phyloP scores from a whole-genome alignment of 2,888 invertebrate species.

The Meliscaeva auricollis region DNA sequence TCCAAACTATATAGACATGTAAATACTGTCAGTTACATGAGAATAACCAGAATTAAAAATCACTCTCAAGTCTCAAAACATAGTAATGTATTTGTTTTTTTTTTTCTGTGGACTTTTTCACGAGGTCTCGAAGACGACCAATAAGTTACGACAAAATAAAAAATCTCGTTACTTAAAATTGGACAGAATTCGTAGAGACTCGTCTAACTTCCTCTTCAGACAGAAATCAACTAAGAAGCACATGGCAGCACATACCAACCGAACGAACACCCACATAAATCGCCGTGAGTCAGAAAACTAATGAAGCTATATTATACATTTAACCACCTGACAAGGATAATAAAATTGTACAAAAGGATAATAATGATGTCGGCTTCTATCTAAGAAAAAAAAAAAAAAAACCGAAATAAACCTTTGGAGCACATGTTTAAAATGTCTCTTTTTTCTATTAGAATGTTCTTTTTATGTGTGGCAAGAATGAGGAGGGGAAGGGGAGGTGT shows the following conservation, averaged over 20 bases:
- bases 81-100: background rate
- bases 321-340: conserved; percentile 73
- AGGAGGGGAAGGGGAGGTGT: conserved; percentile 2
- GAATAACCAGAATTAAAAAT: conserved; percentile 45
- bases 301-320: conserved; percentile 73
- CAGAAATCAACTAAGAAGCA: background rate
- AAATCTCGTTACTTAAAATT: conserved; percentile 34
- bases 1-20: conserved; percentile 65
- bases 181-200: background rate
- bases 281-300: conserved; percentile 63
- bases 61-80: conserved; percentile 15
- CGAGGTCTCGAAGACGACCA: conserved; percentile 34
- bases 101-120: background rate
- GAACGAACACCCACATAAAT: conserved; percentile 65
- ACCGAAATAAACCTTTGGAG: conserved; percentile 22
- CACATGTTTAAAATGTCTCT: conserved; percentile 54
- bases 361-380: conserved; percentile 65
- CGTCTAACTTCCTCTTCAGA: conserved; percentile 23
- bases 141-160: no score
- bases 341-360: conserved; percentile 75
- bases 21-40: conserved; percentile 69
- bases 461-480: background rate
- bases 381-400: background rate
- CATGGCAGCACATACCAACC: conserved; percentile 42
- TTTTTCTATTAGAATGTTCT: conserved; percentile 26